Evolutionary conservation across 1,140 invertebrate species (phyloP).

Genomic region (Potamilus streckersoni): DNA sequence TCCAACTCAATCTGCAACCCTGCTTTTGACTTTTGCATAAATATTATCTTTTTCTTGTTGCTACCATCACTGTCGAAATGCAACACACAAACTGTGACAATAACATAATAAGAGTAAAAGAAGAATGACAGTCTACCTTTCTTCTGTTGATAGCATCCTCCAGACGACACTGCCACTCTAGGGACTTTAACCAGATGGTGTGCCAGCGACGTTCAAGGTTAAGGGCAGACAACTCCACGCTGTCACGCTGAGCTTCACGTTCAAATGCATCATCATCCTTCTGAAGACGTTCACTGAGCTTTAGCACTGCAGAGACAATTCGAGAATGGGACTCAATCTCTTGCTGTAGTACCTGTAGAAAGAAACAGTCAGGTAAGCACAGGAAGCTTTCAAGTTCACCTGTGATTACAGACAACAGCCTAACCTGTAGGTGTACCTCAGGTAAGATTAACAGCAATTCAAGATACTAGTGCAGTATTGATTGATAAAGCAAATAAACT

Average conservation of each 20-base stretch:
- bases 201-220: constrained; percentile 88
- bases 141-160: constrained; percentile 72
- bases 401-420: too few species aligned
- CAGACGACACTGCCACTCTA: constrained; percentile 90
- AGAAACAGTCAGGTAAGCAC: not conserved
- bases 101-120: not conserved
- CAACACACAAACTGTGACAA: not conserved
- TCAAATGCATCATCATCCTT: constrained; percentile 32
- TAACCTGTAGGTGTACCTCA: too few species aligned
- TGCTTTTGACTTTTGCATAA: too few species aligned
- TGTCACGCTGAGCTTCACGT: constrained; percentile 45
- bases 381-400: not conserved
- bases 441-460: too few species aligned
- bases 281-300: constrained; percentile 74
- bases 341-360: constrained; percentile 79
- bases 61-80: not conserved
- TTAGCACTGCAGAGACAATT: constrained; percentile 82
- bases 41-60: too few species aligned
- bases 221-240: constrained; percentile 64
- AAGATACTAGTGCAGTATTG: too few species aligned
- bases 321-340: constrained; percentile 87
- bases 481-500: too few species aligned
- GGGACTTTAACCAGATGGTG: constrained; percentile 83
- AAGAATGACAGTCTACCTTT: constrained; percentile 40
- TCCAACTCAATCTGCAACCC: too few species aligned